phyloP scores from a whole-genome alignment of 2,797 vertebrate species.

The Salarias fasciatus region DNA sequence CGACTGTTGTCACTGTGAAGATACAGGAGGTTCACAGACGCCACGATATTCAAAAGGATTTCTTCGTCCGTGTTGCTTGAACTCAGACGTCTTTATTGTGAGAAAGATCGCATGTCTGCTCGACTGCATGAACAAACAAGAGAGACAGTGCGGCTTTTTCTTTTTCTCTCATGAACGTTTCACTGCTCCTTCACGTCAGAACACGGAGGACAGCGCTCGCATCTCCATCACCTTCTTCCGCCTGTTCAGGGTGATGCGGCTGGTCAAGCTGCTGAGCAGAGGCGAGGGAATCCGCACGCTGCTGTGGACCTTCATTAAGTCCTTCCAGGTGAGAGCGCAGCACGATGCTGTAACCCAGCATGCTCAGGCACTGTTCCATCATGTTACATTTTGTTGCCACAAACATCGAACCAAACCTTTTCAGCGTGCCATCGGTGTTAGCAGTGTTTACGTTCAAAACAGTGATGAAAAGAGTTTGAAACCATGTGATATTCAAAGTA shows the following conservation, averaged over 20 bases:
- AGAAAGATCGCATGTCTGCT: conserved; percentile 18
- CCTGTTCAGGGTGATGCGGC: conserved; percentile 97
- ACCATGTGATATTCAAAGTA: too few species aligned
- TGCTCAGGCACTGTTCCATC: not conserved
- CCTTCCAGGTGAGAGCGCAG: conserved; percentile 90
- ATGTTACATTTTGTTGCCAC: too few species aligned
- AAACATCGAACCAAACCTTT: too few species aligned
- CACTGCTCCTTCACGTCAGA: conserved; percentile 81
- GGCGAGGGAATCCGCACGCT: conserved; percentile 97
- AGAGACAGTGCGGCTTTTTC: not conserved
- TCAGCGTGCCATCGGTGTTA: too few species aligned
- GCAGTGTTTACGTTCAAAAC: too few species aligned
- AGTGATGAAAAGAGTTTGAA: too few species aligned
- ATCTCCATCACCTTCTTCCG: conserved; percentile 99
- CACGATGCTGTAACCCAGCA: not conserved
- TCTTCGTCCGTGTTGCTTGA: conserved; percentile 2
- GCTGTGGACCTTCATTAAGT: conserved; percentile 99
- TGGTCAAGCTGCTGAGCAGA: conserved; percentile 97
- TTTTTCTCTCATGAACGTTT: conserved; percentile 9
- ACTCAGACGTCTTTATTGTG: not conserved
- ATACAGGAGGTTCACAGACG: not conserved
- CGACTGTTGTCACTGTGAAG: conserved; percentile 8
- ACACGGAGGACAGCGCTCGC: conserved; percentile 96
- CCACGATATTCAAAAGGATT: not conserved
- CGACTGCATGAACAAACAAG: conserved; percentile 23